These are phyloP conservation scores for Hololepta plana DNA, from an alignment of 2,888 invertebrate species.

Conservation along the genomic window DNA sequence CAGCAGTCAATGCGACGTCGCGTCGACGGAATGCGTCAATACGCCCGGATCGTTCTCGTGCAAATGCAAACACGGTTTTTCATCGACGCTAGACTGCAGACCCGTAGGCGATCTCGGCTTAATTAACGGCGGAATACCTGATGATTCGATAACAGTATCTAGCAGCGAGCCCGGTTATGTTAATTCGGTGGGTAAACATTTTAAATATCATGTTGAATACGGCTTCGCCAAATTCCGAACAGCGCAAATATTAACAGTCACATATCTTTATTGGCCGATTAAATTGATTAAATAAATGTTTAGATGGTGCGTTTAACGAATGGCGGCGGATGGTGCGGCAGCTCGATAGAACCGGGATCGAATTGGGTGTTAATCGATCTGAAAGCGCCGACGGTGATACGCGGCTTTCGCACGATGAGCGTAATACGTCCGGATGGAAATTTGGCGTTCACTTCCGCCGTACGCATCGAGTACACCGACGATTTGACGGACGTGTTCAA, in stretches of 20 bases:
- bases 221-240: too few relatives aligned
- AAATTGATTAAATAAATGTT: constrained; percentile 3
- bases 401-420: constrained; percentile 83
- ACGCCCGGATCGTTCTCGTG: constrained; percentile 79
- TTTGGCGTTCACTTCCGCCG: constrained; percentile 77
- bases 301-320: constrained; percentile 71
- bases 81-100: constrained; percentile 72
- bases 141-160: constrained; percentile 75
- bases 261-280: too few relatives aligned
- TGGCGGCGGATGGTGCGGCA: constrained; percentile 81
- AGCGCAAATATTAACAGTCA: too few relatives aligned
- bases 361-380: constrained; percentile 82
- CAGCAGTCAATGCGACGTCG: constrained; percentile 74
- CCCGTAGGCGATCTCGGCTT: constrained; percentile 80
- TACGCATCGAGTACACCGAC: constrained; percentile 75
- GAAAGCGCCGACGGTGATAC: constrained; percentile 71
- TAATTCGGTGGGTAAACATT: constrained; percentile 44
- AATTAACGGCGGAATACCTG: constrained; percentile 76
- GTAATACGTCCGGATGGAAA: constrained; percentile 67
- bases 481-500: constrained; percentile 76
- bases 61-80: constrained; percentile 68
- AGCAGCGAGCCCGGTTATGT: constrained; percentile 64
- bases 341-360: constrained; percentile 63
- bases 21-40: constrained; percentile 81
- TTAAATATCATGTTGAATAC: too few relatives aligned